A percentile compares a stretch with the other conserved stretches of the same genome.
These are phyloP conservation scores for Machimus atricapillus DNA, from an alignment of 2,888 invertebrate genomes.

Conservation along the genomic window DNA sequence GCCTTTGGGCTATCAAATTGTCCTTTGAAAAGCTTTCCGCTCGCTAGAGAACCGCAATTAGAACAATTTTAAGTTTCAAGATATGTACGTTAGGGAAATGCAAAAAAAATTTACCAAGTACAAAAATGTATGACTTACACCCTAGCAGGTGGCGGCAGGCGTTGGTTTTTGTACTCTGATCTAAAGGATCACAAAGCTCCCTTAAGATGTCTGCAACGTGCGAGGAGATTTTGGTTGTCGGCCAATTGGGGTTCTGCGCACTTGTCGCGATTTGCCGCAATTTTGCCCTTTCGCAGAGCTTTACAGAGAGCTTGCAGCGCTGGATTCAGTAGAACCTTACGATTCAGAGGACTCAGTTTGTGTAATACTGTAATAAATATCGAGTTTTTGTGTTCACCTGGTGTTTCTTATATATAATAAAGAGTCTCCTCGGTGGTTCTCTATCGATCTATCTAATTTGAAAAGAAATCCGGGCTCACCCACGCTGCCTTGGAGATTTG, in stretches of 20 bases:
- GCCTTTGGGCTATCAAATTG: background rate
- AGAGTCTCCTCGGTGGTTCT: background rate
- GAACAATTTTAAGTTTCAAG: background rate
- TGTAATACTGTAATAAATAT: background rate
- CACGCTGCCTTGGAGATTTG: background rate
- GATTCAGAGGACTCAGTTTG: background rate
- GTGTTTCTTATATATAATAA: background rate
- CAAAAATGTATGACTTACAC: background rate
- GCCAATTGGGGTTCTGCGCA: slow-evolving; percentile 9
- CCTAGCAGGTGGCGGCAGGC: background rate
- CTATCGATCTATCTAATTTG: background rate
- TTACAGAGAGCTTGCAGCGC: background rate
- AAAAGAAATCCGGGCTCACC: background rate
- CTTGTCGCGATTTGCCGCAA: slow-evolving; percentile 2
- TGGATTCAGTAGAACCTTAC: slow-evolving; percentile 1
- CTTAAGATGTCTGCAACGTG: slow-evolving; percentile 11
- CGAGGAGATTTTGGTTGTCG: background rate
- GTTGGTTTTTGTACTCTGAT: background rate
- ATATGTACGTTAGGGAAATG: background rate
- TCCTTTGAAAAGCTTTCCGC: background rate
- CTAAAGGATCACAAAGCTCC: background rate
- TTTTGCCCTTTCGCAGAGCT: background rate
- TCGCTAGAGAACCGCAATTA: background rate
- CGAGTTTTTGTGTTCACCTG: background rate
- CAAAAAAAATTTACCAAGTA: background rate